Percentiles rank a stretch among this genome's conserved stretches.
phyloP scores from a whole-genome alignment of 2,888 invertebrate genomes.

The Rhaphigaster nebulosa region DNA sequence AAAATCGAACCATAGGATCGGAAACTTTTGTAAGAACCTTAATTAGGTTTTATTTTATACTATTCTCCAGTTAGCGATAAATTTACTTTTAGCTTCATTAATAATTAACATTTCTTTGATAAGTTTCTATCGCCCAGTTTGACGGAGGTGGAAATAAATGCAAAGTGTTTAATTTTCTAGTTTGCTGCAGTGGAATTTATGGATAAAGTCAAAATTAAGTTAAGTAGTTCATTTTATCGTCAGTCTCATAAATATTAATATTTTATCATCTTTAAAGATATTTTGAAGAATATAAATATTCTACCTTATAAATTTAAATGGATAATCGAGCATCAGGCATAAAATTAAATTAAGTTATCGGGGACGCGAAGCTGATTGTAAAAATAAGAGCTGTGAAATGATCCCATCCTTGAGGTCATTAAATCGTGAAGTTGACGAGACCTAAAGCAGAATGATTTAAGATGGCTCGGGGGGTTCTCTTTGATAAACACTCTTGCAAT shows the following conservation, averaged over 20 bases:
- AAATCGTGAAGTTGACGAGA: not conserved
- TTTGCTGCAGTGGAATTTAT: not conserved
- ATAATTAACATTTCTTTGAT: too few relatives aligned
- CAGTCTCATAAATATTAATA: not conserved
- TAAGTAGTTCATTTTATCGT: not conserved
- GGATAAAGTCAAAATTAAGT: too few relatives aligned
- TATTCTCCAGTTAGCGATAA: too few relatives aligned
- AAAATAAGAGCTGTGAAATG: not conserved
- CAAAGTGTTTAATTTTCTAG: not conserved
- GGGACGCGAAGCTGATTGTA: not conserved
- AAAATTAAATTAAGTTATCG: not conserved
- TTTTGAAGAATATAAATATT: not conserved
- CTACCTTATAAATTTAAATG: not conserved
- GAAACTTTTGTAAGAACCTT: too few relatives aligned
- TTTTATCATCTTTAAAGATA: not conserved
- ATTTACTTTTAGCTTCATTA: too few relatives aligned
- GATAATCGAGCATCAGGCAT: not conserved
- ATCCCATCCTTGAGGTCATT: not conserved
- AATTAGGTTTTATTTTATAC: too few relatives aligned
- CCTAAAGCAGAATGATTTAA: not conserved
- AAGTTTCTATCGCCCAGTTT: too few relatives aligned
- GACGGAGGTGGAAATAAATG: not conserved
- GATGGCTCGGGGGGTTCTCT: not conserved
- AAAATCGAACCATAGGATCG: too few relatives aligned
- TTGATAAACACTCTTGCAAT: slow-evolving; percentile 50